Conservation (phyloP, 2,797 vertebrate species). For the Crocodylus rhombifer region DNA sequence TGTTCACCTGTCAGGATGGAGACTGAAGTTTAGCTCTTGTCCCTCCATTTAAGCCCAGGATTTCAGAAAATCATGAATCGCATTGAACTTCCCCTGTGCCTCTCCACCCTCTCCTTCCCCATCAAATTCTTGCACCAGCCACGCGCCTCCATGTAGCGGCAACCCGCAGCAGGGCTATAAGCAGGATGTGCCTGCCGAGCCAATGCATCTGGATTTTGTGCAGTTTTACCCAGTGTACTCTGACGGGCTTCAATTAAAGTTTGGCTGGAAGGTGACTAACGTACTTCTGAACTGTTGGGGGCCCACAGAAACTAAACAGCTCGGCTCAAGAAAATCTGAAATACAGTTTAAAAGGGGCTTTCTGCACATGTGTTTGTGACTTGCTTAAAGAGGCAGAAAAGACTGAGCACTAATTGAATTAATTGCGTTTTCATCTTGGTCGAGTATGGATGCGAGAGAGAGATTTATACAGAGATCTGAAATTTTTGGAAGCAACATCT, state of each 20-base stretch:
- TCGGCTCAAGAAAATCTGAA: slow-evolving; percentile 20
- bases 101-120: too few species aligned
- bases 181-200: not conserved
- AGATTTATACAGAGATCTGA: slow-evolving; percentile 5
- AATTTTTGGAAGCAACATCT: slow-evolving; percentile 18
- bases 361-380: slow-evolving; percentile 28
- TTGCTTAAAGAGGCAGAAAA: not conserved
- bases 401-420: not conserved
- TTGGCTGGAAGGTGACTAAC: not conserved
- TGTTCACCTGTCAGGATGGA: not conserved
- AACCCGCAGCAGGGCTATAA: not conserved
- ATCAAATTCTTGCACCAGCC: too few species aligned
- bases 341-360: not conserved
- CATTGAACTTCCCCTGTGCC: not conserved
- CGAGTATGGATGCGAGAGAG: slow-evolving; percentile 48
- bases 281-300: slow-evolving; percentile 35
- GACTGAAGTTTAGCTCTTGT: not conserved
- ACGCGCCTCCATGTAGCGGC: not conserved
- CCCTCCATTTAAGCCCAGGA: not conserved
- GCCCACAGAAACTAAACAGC: slow-evolving; percentile 45
- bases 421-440: slow-evolving; percentile 36
- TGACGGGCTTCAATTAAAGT: slow-evolving; percentile 14
- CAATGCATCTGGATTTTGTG: not conserved
- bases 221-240: slow-evolving; percentile 35
- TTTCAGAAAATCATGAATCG: not conserved